A percentile compares a stretch with the other conserved stretches of the same genome.
Evolutionary conservation across 2,113 vertebrate species (phyloP).

Genomic region (Perca fluviatilis): DNA sequence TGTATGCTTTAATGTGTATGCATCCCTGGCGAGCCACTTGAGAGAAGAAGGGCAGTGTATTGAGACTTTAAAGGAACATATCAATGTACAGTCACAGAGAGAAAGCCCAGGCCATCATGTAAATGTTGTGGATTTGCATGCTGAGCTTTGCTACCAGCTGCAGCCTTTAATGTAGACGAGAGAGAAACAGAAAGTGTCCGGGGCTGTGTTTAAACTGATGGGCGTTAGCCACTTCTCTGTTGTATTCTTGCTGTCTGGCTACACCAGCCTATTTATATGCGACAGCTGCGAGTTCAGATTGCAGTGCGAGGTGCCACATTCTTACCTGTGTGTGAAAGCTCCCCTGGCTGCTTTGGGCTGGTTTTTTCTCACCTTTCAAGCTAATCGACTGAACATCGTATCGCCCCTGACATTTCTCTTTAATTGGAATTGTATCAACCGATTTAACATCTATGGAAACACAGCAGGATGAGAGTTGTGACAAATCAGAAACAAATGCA

Average conservation of each 20-base stretch:
- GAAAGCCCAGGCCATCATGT: slow-evolving; percentile 49
- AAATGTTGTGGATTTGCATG: slow-evolving; percentile 78
- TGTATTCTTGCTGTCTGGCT: slow-evolving; percentile 43
- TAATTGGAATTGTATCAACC: neutral
- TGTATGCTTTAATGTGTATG: neutral
- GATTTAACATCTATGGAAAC: neutral
- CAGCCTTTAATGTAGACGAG: slow-evolving; percentile 31
- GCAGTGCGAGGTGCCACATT: slow-evolving; percentile 56
- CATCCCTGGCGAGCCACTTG: neutral
- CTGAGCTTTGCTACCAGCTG: slow-evolving; percentile 27
- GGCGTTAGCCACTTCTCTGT: slow-evolving; percentile 53
- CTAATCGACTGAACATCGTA: neutral
- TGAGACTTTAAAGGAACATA: neutral
- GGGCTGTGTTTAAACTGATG: slow-evolving; percentile 32
- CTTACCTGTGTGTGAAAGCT: slow-evolving; percentile 59
- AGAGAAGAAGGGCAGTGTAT: neutral
- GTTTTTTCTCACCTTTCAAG: neutral
- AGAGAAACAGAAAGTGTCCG: slow-evolving; percentile 48
- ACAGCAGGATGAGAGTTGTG: neutral
- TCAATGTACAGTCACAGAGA: neutral
- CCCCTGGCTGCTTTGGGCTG: slow-evolving; percentile 45
- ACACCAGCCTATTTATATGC: slow-evolving; percentile 66
- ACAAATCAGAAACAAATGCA: slow-evolving; percentile 8
- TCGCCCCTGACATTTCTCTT: neutral
- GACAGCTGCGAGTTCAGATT: slow-evolving; percentile 40